Evolutionary conservation across 2,113 vertebrate species (phyloP), one percentile per base, ranked within the genome.

Genomic region (Phyllopteryx taeniolatus): DNA sequence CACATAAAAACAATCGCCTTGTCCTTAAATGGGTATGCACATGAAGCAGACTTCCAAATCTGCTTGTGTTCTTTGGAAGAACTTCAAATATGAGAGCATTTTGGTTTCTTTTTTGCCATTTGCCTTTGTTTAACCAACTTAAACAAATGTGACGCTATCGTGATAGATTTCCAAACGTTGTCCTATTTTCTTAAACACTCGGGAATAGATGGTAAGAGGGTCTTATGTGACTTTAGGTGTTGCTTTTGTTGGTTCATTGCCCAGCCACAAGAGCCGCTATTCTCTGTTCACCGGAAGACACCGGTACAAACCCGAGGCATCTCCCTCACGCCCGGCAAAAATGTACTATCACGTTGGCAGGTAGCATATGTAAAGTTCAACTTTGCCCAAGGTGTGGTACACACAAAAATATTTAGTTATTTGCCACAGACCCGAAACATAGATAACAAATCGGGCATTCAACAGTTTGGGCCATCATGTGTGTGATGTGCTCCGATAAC

Each of bases 21-120:
- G 82, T 84, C 88, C 88, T 87, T 87, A 91, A 79, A 87, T 88
- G 88, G 88, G 31, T 78, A 85, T 87, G 75, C 75, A 56, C 75
- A 73, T 71, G 78, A 78, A 33, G 59, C 59, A 17, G 14, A 60
- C 57, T 61, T 35, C 15, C 1, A 57, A 70, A 68, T 79, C 33
- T 22, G 20, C 63, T 79, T 79, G 59, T 22, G 44, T 31, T 35
- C 67, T 71, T 68, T 78, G 82, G 82, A 79, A 56, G 35, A 67
- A 67, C 76, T 79, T 76, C 66, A 72, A 70, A 75, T 75, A 43
- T 74, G 12, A 43, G 44, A 42, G 4, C 33, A 43, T 51, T n/a
- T 74, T 7, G 31, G 15, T 8, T 35, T 61, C 27, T 61, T 12
- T 33, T 61, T 61, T 15, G 7, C 59, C 13, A 6, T 66, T 14